A percentile compares a stretch with the other conserved stretches of the same genome.
phyloP scores from a whole-genome alignment of 2,797 vertebrate species.

The Sebastes vulpes region DNA sequence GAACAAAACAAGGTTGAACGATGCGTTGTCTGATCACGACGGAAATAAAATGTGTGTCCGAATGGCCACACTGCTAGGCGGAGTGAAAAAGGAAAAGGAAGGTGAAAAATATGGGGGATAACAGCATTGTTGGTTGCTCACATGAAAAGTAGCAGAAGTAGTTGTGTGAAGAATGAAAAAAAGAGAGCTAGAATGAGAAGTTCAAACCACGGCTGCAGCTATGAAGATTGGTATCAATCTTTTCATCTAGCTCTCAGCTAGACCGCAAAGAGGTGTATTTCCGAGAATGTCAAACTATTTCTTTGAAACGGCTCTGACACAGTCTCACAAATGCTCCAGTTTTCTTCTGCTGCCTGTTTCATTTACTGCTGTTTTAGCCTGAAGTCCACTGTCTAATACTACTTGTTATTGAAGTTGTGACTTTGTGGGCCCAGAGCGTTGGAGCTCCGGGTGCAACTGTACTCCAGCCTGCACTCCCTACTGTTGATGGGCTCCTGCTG shows the following conservation, averaged over 20 bases:
- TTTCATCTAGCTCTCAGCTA: not conserved
- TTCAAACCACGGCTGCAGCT: not conserved
- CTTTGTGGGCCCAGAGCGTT: slow-evolving; percentile 13
- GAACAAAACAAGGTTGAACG: not conserved
- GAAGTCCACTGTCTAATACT: not conserved
- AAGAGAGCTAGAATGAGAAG: not conserved
- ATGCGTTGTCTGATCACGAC: not conserved
- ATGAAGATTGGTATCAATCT: not conserved
- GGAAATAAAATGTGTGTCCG: not conserved
- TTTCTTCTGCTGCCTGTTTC: not conserved
- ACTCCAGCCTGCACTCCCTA: slow-evolving; percentile 11
- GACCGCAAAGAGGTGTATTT: not conserved
- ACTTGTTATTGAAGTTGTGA: slow-evolving; percentile 1
- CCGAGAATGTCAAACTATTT: not conserved
- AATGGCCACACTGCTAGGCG: not conserved
- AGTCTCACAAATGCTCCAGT: not conserved
- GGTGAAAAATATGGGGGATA: not conserved
- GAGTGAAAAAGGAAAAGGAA: not conserved
- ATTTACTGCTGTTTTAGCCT: not conserved
- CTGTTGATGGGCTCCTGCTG: slow-evolving; percentile 59
- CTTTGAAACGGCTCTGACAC: not conserved
- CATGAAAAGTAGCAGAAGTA: not conserved
- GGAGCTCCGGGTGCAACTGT: not conserved
- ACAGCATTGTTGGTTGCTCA: not conserved
- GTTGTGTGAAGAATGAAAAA: not conserved